Base-by-base conservation (phyloP, 2,113 vertebrate species). In the Orthonyx spaldingii region DNA sequence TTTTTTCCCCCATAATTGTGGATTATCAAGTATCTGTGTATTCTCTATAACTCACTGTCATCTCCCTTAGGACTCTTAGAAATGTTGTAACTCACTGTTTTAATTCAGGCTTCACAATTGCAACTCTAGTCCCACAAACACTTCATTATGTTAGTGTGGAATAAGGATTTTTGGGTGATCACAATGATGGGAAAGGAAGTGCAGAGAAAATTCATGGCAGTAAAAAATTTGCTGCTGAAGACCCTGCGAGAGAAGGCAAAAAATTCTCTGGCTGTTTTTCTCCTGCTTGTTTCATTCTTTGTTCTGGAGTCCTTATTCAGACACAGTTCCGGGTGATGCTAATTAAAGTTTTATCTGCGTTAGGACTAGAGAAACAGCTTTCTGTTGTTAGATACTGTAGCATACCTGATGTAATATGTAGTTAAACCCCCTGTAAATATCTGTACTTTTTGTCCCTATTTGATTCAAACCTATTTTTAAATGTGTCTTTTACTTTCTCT, bases 101-200 rank as follows among this genome's bases (percentile, higher is more conserved):
- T 64, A 66, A 89, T 72, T 68, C 60, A 57, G 83, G 89, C 80
- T 71, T 79, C 8, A 8, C 85, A 86, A 68, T 94, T 92, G 37
- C 17, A 93, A 69, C 37, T 81, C 16, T 37, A 74, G 41, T 75
- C 72, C 83, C 86, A 87, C 60, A 60, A 90, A 71, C 35, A 60
- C 71, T 90, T 95, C 37, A 76, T 89, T 84, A 92, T 66, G 8
- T 81, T 86, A 16, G 23, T 42, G 65, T 75, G 70, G 44, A 87
- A 57, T 74, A 87, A 95, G 80, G 60, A 33, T 53, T 96, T 93
- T 33, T 27, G 52, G 19, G 30, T 69, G 49, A 89, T 92, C 86
- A 82, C 77, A 93, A 56, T 84, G 84, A 64, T 90, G 86, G 93
- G 88, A 95, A 92, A 95, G 80, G 92, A 96, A 89, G 66, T 57